Evolutionary conservation across 2,113 vertebrate genomes (phyloP).

Genomic region (Myrmecophaga tridactyla): DNA sequence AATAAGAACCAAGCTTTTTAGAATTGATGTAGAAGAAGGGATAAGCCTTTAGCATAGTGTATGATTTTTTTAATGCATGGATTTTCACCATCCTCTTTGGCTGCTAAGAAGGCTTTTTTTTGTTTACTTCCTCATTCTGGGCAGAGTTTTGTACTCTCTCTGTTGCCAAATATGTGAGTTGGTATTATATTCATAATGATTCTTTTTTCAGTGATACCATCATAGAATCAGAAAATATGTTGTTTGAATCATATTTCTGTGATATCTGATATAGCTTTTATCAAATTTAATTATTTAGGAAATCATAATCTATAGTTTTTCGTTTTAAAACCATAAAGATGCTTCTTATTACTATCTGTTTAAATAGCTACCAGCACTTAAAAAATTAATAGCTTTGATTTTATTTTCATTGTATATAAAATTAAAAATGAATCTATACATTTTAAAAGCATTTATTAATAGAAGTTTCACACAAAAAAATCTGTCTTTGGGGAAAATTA

Average conservation of each 20-base stretch:
- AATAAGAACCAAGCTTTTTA: background rate
- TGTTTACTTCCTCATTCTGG: background rate
- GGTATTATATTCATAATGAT: background rate
- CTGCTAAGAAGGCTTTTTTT: background rate
- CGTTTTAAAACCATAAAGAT: background rate
- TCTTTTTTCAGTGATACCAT: background rate
- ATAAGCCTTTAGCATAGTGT: background rate
- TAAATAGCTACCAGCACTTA: background rate
- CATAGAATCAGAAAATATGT: background rate
- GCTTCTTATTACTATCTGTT: background rate
- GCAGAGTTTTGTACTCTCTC: background rate
- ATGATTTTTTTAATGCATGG: background rate
- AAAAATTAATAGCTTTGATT: slow-evolving; percentile 20
- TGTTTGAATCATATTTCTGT: background rate
- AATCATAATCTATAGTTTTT: background rate
- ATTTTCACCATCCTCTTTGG: background rate
- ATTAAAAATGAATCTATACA: slow-evolving; percentile 18
- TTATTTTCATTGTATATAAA: background rate
- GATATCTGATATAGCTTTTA: background rate
- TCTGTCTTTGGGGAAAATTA: slow-evolving; percentile 32
- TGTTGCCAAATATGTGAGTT: background rate
- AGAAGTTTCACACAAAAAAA: slow-evolving; percentile 55
- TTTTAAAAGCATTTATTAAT: background rate
- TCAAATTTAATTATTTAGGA: background rate
- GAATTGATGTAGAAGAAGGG: background rate